A percentile compares a stretch with the other conserved stretches of the same genome.
Evolutionary conservation across 1,140 invertebrate species (phyloP).

Genomic region (Tetranychus cinnabarinus): DNA sequence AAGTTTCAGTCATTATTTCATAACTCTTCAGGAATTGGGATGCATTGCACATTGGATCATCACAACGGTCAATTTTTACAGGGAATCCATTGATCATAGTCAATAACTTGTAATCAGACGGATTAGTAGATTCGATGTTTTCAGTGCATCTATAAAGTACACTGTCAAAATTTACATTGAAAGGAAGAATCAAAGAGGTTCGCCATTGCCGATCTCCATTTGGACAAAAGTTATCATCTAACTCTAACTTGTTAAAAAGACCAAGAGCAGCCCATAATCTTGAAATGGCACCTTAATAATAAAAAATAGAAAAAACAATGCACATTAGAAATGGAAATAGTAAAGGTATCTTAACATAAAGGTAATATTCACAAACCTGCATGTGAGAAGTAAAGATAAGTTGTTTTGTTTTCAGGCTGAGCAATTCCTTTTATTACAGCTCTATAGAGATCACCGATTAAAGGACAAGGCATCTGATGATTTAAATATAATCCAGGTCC

Average conservation of each 20-base stretch:
- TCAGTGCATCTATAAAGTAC: constrained; percentile 30
- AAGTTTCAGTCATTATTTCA: constrained; percentile 1
- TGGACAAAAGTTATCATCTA: constrained; percentile 15
- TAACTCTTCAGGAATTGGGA: constrained; percentile 7
- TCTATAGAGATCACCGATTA: constrained; percentile 10
- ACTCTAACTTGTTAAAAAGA: constrained; percentile 38
- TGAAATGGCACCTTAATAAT: no score
- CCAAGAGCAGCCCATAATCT: constrained; percentile 27
- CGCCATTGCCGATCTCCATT: constrained; percentile 39
- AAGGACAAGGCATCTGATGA: constrained; percentile 11
- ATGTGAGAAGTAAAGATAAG: constrained; percentile 12
- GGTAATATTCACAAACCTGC: constrained; percentile 6
- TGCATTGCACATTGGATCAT: constrained; percentile 1
- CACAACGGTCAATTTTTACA: constrained; percentile 8
- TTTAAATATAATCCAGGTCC: constrained; percentile 11
- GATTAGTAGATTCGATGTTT: background rate
- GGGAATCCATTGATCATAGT: constrained; percentile 10
- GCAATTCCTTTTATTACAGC: constrained; percentile 6
- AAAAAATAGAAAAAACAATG: no score
- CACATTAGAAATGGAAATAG: no score
- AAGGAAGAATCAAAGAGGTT: constrained; percentile 47
- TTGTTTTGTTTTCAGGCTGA: background rate
- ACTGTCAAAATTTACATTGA: constrained; percentile 62
- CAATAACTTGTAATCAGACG: background rate
- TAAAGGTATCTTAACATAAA: constrained; percentile 28